phyloP scores from a whole-genome alignment of 2,113 vertebrate species.

The Gambusia holbrooki region DNA sequence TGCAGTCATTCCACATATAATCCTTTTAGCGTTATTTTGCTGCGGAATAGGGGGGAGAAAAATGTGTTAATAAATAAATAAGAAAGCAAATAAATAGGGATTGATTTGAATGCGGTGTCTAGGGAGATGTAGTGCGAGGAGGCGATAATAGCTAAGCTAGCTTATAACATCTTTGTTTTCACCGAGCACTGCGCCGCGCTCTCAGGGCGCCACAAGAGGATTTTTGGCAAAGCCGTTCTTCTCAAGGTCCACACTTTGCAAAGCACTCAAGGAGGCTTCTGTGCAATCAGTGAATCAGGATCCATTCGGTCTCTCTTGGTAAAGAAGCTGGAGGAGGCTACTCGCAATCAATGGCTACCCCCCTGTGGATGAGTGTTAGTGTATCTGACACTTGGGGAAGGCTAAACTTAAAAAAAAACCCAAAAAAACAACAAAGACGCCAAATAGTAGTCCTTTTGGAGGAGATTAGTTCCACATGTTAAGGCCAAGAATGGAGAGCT shows the following conservation, averaged over 20 bases:
- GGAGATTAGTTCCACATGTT: constrained; percentile 80
- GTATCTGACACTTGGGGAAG: constrained; percentile 62
- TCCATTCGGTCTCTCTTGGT: constrained; percentile 32
- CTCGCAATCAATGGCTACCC: constrained; percentile 35
- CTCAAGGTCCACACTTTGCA: constrained; percentile 73
- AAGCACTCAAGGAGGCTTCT: constrained; percentile 65
- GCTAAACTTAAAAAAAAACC: constrained; percentile 51
- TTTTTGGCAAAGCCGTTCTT: constrained; percentile 77
- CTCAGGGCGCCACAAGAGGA: constrained; percentile 76
- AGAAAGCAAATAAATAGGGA: constrained; percentile 77
- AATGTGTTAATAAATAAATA: constrained; percentile 79
- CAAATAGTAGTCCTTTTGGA: constrained; percentile 66
- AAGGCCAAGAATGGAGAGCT: constrained; percentile 70
- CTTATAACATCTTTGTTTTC: constrained; percentile 86
- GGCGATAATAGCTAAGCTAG: constrained; percentile 84
- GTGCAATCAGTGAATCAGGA: constrained; percentile 68
- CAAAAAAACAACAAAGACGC: constrained; percentile 62
- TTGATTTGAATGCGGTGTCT: constrained; percentile 93
- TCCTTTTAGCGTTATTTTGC: constrained; percentile 96
- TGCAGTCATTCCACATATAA: constrained; percentile 91
- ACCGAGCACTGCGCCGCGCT: constrained; percentile 70
- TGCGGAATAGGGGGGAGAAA: constrained; percentile 64
- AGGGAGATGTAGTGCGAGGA: constrained; percentile 85
- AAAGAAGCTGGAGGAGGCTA: constrained; percentile 52
- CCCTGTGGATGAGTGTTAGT: constrained; percentile 54